A percentile compares a stretch with the other conserved stretches of the same genome.
These are phyloP conservation scores for Halocynthia aurantium DNA, from an alignment of 23 tunicate genomes.

Conservation along the genomic window DNA sequence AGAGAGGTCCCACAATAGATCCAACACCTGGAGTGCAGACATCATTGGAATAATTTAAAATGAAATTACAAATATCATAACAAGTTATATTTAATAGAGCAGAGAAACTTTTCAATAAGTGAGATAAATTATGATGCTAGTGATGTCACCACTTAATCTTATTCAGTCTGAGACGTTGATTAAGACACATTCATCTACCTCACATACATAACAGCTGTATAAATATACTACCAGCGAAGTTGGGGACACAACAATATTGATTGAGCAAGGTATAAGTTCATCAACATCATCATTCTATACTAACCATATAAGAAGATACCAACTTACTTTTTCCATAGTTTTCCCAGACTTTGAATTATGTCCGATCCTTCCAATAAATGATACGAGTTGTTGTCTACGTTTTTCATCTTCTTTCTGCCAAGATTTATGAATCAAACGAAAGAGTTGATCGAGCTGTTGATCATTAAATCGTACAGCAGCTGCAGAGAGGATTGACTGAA, in stretches of 20 bases:
- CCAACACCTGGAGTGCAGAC: slow-evolving; percentile 26
- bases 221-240: too few species aligned
- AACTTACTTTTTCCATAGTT: slow-evolving; percentile 60
- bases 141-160: too few species aligned
- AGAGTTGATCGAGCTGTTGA: slow-evolving; percentile 56
- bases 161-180: too few species aligned
- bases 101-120: too few species aligned
- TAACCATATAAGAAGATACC: too few species aligned
- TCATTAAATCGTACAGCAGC: slow-evolving; percentile 74
- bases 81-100: too few species aligned
- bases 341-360: slow-evolving; percentile 47
- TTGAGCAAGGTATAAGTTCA: neutral
- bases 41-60: too few species aligned
- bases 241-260: too few species aligned
- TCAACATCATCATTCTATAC: too few species aligned
- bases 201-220: neutral
- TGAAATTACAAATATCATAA: neutral
- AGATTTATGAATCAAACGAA: slow-evolving; percentile 60
- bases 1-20: slow-evolving; percentile 64
- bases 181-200: neutral
- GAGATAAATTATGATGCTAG: neutral
- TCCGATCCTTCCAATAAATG: slow-evolving; percentile 76
- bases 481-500: slow-evolving; percentile 66
- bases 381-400: slow-evolving; percentile 58
- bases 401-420: slow-evolving; percentile 67